These are phyloP conservation scores for Dermatophagoides farinae DNA, from an alignment of 1,140 invertebrate genomes.

Conservation along the genomic window DNA sequence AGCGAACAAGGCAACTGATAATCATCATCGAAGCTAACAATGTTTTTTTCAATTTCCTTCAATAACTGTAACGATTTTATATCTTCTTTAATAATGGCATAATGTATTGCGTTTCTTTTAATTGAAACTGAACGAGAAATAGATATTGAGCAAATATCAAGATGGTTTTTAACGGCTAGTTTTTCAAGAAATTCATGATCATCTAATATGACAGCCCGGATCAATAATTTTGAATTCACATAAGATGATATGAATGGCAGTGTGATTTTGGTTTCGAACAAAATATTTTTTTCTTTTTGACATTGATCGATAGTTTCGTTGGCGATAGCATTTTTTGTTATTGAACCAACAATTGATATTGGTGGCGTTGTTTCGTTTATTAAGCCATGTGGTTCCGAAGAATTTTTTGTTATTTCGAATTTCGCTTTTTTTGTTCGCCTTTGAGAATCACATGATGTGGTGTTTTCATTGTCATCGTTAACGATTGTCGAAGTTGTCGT, in stretches of 20 bases:
- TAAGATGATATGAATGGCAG: slow-evolving; percentile 29
- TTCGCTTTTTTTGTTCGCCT: not conserved
- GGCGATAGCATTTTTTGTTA: not conserved
- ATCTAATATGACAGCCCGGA: slow-evolving; percentile 26
- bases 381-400: not conserved
- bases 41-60: slow-evolving; percentile 9
- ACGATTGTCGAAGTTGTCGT: not conserved
- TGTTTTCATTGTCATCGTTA: not conserved
- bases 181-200: slow-evolving; percentile 25
- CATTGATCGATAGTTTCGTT: not conserved
- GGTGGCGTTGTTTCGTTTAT: not conserved
- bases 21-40: slow-evolving; percentile 13
- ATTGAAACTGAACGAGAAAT: slow-evolving; percentile 17
- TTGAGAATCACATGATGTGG: not conserved
- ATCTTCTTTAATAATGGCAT: slow-evolving; percentile 25
- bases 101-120: slow-evolving; percentile 22
- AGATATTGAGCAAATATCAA: slow-evolving; percentile 23
- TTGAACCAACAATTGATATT: not conserved
- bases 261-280: slow-evolving; percentile 28
- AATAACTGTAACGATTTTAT: slow-evolving; percentile 22
- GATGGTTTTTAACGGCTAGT: slow-evolving; percentile 16
- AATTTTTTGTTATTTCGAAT: not conserved
- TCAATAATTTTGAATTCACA: slow-evolving; percentile 26
- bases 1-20: slow-evolving; percentile 23
- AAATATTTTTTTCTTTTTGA: slow-evolving; percentile 27